These are phyloP conservation scores for Tetrapedia diversipes DNA, from an alignment of 2,888 invertebrate genomes.

Conservation along the genomic window DNA sequence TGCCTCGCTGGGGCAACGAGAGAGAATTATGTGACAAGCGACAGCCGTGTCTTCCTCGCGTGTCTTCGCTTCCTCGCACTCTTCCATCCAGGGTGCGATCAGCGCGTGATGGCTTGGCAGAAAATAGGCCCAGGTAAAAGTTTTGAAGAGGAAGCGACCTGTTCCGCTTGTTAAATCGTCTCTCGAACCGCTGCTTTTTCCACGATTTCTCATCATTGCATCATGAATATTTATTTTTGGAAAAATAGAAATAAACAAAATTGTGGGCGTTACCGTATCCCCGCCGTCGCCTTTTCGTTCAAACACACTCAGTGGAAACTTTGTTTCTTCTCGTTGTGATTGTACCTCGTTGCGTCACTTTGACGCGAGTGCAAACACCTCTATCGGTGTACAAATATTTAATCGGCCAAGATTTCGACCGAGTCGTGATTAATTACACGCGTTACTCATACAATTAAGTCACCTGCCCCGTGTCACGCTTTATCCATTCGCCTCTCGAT, in stretches of 20 bases:
- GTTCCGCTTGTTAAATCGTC: not conserved
- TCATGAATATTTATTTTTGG: too few relatives aligned
- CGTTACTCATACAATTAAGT: not conserved
- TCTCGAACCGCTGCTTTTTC: not conserved
- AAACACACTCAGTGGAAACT: too few relatives aligned
- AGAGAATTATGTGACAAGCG: slow-evolving; percentile 69
- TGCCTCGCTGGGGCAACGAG: slow-evolving; percentile 2
- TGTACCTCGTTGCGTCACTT: not conserved
- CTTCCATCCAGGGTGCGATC: slow-evolving; percentile 18
- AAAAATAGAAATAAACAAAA: too few relatives aligned
- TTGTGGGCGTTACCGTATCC: too few relatives aligned
- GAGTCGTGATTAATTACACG: slow-evolving; percentile 7
- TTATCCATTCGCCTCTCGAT: not conserved
- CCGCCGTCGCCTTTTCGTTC: not conserved
- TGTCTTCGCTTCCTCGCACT: slow-evolving; percentile 53
- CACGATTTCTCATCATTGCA: slow-evolving; percentile 3
- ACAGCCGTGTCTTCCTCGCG: slow-evolving; percentile 51
- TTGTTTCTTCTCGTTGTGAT: not conserved
- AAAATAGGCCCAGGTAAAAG: not conserved
- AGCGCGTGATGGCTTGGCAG: not conserved
- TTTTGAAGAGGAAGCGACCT: not conserved
- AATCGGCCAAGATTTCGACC: not conserved
- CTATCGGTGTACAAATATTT: slow-evolving; percentile 11
- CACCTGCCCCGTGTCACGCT: not conserved
- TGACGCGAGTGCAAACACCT: not conserved